phyloP scores from a whole-genome alignment of 1,140 invertebrate genomes.

The Heliconius eleuchia region DNA sequence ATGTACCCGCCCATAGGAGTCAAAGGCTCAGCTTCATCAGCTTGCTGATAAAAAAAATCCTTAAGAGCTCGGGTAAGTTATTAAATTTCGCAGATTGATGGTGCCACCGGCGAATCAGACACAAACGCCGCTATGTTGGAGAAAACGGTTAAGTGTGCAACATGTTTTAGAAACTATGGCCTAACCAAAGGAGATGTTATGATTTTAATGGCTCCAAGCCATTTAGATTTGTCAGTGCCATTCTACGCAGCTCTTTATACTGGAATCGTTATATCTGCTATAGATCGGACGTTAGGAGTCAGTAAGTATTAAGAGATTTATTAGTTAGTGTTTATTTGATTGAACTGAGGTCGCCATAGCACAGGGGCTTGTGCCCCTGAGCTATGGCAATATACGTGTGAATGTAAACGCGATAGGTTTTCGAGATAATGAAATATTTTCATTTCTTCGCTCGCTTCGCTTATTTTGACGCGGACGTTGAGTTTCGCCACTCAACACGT shows the following conservation, averaged over 20 bases:
- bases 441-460: too few species aligned
- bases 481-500: too few species aligned
- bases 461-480: too few species aligned
- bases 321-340: too few species aligned
- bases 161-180: conserved; percentile 62
- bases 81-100: conserved; percentile 74
- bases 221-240: conserved; percentile 65
- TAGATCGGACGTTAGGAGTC: conserved; percentile 50
- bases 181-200: conserved; percentile 70
- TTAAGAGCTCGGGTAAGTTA: too few species aligned
- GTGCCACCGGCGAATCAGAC: conserved; percentile 63
- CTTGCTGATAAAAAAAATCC: too few species aligned
- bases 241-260: conserved; percentile 58
- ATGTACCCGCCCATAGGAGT: too few species aligned
- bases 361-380: too few species aligned
- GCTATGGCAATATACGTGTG: background rate
- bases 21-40: too few species aligned
- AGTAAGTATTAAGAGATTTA: conserved; percentile 46
- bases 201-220: conserved; percentile 57
- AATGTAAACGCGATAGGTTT: background rate
- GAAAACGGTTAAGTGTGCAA: conserved; percentile 51
- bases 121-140: conserved; percentile 62
- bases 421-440: too few species aligned
- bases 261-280: conserved; percentile 47
- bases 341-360: too few species aligned